phyloP scores from a whole-genome alignment of 23 tunicate species.

The Trididemnum miniatum region DNA sequence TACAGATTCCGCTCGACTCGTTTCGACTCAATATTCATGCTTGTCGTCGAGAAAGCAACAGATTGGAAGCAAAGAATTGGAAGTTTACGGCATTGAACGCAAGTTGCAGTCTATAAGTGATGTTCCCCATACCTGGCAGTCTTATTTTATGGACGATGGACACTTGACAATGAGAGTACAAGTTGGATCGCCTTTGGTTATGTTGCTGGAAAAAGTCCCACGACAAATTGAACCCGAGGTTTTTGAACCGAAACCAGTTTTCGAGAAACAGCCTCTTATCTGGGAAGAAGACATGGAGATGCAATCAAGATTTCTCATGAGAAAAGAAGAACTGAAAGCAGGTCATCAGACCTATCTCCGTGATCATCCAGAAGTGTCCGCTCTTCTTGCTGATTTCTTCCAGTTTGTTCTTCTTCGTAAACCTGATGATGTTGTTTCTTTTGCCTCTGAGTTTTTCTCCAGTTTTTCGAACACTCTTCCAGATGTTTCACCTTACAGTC shows the following conservation, averaged over 20 bases:
- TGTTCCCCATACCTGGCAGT: conserved; percentile 81
- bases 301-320: conserved; percentile 61
- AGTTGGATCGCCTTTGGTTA: conserved; percentile 68
- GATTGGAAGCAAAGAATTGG: conserved; percentile 50
- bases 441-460: conserved; percentile 83
- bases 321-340: conserved; percentile 85
- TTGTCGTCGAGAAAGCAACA: conserved; percentile 69
- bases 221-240: conserved; percentile 63
- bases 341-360: conserved; percentile 74
- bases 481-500: conserved; percentile 66
- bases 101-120: conserved; percentile 44
- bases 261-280: conserved; percentile 59
- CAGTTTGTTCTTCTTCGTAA: conserved; percentile 73
- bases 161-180: conserved; percentile 86
- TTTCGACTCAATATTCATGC: conserved; percentile 51
- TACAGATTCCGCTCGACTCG: conserved; percentile 53
- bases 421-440: conserved; percentile 74
- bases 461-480: conserved; percentile 76
- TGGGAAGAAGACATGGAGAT: conserved; percentile 94
- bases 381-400: conserved; percentile 82
- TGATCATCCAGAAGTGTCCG: conserved; percentile 79
- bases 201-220: conserved; percentile 56
- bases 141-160: conserved; percentile 79
- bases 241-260: conserved; percentile 64
- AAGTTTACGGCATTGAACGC: conserved; percentile 83